Evolutionary conservation across 2,113 vertebrate genomes (phyloP).

Genomic region (Cinclus mexicanus): DNA sequence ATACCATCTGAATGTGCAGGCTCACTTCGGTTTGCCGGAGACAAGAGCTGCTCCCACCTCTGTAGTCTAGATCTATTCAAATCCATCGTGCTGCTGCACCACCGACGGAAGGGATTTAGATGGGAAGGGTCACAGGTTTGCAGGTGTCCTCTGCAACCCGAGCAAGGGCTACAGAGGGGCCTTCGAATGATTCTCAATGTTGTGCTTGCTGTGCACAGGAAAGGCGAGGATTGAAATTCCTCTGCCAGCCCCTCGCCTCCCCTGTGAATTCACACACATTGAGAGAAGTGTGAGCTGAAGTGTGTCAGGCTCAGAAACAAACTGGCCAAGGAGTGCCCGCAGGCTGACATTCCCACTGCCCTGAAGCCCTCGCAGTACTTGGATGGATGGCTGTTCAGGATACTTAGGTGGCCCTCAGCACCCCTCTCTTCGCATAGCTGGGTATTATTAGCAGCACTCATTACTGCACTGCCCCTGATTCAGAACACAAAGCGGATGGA

Average conservation of each 20-base stretch:
- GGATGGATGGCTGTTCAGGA: not conserved
- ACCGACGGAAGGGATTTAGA: not conserved
- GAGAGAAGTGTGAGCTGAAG: not conserved
- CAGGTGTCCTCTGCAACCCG: not conserved
- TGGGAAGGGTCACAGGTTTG: not conserved
- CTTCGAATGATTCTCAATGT: accelerated
- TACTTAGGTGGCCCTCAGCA: not conserved
- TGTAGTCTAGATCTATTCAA: not conserved
- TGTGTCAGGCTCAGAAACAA: not conserved
- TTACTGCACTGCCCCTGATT: not conserved
- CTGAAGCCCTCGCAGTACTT: not conserved
- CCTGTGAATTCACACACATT: not conserved
- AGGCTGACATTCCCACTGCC: not conserved
- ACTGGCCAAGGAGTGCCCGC: not conserved
- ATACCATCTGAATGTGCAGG: not conserved
- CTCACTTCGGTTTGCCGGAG: not conserved
- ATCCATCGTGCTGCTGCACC: not conserved
- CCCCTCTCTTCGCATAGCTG: not conserved
- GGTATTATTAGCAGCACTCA: not conserved
- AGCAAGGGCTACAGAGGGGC: not conserved
- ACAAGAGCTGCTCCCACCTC: not conserved
- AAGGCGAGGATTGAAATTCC: not conserved
- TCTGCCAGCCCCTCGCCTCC: not conserved
- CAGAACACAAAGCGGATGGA: not conserved
- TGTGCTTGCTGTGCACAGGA: not conserved